Evolutionary conservation across 2,113 vertebrate species (phyloP), one percentile per base, ranked within the genome.

Genomic region (Alouatta palliata): DNA sequence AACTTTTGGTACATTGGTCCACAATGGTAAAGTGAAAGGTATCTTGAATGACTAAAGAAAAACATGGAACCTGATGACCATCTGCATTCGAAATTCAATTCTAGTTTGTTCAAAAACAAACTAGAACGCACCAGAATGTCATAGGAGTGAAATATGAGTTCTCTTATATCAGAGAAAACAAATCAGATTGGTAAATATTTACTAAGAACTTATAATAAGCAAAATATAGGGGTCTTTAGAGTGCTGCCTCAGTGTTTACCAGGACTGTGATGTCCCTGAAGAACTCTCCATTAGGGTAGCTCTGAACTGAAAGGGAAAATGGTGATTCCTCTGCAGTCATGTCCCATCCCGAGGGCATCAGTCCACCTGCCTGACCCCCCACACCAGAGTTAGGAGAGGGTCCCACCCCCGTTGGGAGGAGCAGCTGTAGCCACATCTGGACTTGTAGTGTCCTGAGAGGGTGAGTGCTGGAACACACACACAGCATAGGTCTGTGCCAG

Each of bases 351-450:
- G 1, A 43, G n/a, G 64, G 25, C 6, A 17, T 32, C 68, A 32
- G 25, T 58, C 20, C 49, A 13, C 76, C 82, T 66, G 25, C 25
- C 30, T 30, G 35, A 40, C 11, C 16, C 40, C 47, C 58, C 40
- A 19, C 52, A 30, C 5, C 45, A 45, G 49, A 6, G 23, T 32
- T 35, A n/a, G 54, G 54, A 43, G 37, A 66, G 54, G 13, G 20
- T 37, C 8, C 2, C 0, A 75, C 10, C 8, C 45, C 6, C 0
- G 25, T 32, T 6, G 14, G 21, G 4, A 45, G 20, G 1, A n/a
- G n/a, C 30, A 8, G 30, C 47, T 35, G 9, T 10, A 79, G 20
- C 14, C 19, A 21, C 16, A 43, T 71, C 88, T 58, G 49, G 37
- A 73, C 40, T 20, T 11, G 25, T 1, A 10, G 11, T 35, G 20